phyloP scores from a whole-genome alignment of 2,113 vertebrate genomes.

The Misgurnus mizolepis region DNA sequence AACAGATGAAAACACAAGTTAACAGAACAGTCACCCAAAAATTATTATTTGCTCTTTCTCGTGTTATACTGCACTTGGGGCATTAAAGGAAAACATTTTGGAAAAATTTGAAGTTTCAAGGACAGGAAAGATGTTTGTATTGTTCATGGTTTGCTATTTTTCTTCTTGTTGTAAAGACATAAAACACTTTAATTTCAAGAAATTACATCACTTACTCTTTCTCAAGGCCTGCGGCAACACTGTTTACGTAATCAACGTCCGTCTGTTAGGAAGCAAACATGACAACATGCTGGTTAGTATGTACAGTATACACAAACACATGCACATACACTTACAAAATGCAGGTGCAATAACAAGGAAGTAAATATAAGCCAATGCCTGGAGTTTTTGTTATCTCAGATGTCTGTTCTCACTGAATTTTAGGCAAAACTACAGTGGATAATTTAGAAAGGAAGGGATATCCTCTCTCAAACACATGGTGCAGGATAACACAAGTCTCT shows the following conservation, averaged over 20 bases:
- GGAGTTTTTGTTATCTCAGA: neutral
- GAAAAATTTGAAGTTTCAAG: too few species aligned
- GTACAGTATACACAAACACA: slow-evolving; percentile 7
- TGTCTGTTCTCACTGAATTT: neutral
- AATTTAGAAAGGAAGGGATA: neutral
- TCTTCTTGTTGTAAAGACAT: too few species aligned
- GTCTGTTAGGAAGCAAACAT: slow-evolving; percentile 76
- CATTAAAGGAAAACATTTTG: too few species aligned
- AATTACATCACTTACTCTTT: slow-evolving; percentile 86
- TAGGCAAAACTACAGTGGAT: neutral
- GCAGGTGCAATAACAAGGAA: neutral
- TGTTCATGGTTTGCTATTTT: too few species aligned
- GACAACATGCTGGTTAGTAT: neutral
- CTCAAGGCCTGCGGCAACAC: slow-evolving; percentile 86
- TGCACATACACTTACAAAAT: neutral
- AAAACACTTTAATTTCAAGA: neutral
- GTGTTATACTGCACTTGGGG: too few species aligned
- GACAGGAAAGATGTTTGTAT: too few species aligned
- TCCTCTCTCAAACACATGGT: neutral
- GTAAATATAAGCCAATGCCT: neutral
- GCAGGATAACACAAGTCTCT: neutral
- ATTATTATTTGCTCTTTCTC: too few species aligned
- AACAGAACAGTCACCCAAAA: neutral
- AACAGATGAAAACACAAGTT: slow-evolving; percentile 41
- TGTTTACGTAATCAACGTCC: slow-evolving; percentile 88